These are phyloP conservation scores for Puffinus mauretanicus DNA, from an alignment of 2,113 vertebrate genomes.

Conservation along the genomic window DNA sequence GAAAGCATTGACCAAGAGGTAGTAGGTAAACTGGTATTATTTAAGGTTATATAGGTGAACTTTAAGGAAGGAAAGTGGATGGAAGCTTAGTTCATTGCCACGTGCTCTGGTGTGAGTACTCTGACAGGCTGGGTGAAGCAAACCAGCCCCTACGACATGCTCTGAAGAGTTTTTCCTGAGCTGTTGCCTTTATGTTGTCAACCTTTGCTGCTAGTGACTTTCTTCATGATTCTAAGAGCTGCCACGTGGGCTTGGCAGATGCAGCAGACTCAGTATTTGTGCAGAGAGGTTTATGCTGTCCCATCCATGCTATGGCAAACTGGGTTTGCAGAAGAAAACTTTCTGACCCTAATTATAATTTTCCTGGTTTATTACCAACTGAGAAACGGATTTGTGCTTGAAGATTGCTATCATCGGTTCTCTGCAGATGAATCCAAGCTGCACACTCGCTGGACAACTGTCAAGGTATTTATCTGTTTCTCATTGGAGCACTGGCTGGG, in stretches of 20 bases:
- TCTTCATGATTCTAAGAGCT: neutral
- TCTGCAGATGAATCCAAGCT: neutral
- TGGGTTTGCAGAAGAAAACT: neutral
- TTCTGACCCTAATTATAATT: neutral
- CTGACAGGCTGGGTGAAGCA: neutral
- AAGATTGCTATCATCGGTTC: neutral
- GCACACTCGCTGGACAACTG: rapidly evolving
- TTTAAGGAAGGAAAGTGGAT: neutral
- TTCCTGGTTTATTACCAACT: neutral
- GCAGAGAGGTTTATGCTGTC: neutral
- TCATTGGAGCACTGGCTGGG: neutral
- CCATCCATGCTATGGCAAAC: rapidly evolving
- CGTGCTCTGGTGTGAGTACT: rapidly evolving
- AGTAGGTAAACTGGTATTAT: rapidly evolving
- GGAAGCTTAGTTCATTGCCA: rapidly evolving
- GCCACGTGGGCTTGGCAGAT: neutral
- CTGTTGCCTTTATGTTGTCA: neutral
- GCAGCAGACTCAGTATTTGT: neutral
- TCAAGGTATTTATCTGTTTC: neutral
- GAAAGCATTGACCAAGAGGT: rapidly evolving
- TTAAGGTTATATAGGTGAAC: rapidly evolving
- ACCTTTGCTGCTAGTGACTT: neutral
- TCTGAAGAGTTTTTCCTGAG: neutral
- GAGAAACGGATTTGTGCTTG: neutral
- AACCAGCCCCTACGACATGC: rapidly evolving